These are phyloP conservation scores for Exocentrus adspersus DNA, from an alignment of 2,888 invertebrate genomes.

Conservation along the genomic window DNA sequence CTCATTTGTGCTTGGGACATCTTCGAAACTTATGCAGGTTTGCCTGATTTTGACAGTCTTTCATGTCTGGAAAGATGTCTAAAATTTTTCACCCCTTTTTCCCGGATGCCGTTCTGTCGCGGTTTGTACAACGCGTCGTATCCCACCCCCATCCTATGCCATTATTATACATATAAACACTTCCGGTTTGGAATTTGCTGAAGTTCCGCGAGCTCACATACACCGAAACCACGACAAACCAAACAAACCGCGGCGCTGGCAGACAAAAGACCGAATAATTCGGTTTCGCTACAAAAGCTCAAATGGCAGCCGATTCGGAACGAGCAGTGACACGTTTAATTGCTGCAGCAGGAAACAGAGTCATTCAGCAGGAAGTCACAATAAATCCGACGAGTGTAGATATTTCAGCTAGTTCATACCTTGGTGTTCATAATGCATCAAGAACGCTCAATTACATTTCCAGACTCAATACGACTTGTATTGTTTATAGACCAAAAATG, in stretches of 20 bases:
- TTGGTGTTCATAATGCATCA: no score
- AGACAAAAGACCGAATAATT: conserved; percentile 29
- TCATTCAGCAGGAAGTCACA: conserved; percentile 13
- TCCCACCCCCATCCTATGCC: conserved; percentile 21
- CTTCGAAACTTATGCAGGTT: no score
- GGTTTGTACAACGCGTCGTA: conserved; percentile 23
- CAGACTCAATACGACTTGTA: no score
- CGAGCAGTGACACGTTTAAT: conserved; percentile 14
- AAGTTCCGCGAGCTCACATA: neutral
- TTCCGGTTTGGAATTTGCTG: neutral
- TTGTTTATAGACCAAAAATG: no score
- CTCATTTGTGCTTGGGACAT: no score
- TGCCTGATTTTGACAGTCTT: no score
- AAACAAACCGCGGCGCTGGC: conserved; percentile 8
- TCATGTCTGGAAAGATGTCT: no score
- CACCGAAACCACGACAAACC: conserved; percentile 11
- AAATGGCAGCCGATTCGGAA: conserved; percentile 13
- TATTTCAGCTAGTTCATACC: no score
- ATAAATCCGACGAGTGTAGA: conserved; percentile 12
- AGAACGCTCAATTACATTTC: no score
- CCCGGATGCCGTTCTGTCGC: no score
- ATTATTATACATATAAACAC: conserved; percentile 7
- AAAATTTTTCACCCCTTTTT: no score
- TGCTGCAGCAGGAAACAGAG: conserved; percentile 10
- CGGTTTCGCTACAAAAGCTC: conserved; percentile 18